phyloP scores from a whole-genome alignment of 2,888 invertebrate genomes.

The Nephrocerus scutellatus region DNA sequence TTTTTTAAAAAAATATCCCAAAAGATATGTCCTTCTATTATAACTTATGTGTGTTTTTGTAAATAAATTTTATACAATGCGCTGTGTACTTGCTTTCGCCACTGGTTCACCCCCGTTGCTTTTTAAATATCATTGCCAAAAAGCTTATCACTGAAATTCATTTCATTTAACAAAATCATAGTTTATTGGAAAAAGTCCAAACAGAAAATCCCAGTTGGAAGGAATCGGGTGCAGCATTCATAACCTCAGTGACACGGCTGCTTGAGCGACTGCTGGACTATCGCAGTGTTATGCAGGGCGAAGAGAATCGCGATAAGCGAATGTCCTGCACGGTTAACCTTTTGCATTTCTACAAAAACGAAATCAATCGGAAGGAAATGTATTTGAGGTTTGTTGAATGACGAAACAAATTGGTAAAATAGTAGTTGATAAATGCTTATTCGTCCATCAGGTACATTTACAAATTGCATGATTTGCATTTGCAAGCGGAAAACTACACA shows the following conservation, averaged over 20 bases:
- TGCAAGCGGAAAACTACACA: conserved; percentile 84
- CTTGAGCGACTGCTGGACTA: conserved; percentile 87
- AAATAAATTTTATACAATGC: conserved; percentile 9
- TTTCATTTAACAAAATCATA: too few relatives aligned
- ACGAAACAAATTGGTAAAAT: not conserved
- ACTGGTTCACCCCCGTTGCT: too few relatives aligned
- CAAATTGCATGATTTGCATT: conserved; percentile 86
- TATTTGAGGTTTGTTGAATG: conserved; percentile 57
- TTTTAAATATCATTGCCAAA: too few relatives aligned
- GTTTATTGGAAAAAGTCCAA: conserved; percentile 77
- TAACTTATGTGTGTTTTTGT: too few relatives aligned
- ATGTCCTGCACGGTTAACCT: conserved; percentile 96
- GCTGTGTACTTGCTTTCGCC: too few relatives aligned
- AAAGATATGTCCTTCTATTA: too few relatives aligned
- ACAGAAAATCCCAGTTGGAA: conserved; percentile 82
- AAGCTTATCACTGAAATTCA: too few relatives aligned
- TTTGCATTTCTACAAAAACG: conserved; percentile 92
- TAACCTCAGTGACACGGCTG: conserved; percentile 82
- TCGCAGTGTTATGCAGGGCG: conserved; percentile 89
- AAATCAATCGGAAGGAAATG: conserved; percentile 92
- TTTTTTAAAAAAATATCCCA: too few relatives aligned
- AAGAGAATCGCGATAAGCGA: conserved; percentile 88
- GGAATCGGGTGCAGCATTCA: conserved; percentile 86
- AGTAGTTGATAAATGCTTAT: not conserved
- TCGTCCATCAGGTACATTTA: conserved; percentile 67